A percentile compares a stretch with the other conserved stretches of the same genome.
These are phyloP conservation scores for Macrotus californicus DNA, from an alignment of 2,113 vertebrate genomes.

Conservation along the genomic window DNA sequence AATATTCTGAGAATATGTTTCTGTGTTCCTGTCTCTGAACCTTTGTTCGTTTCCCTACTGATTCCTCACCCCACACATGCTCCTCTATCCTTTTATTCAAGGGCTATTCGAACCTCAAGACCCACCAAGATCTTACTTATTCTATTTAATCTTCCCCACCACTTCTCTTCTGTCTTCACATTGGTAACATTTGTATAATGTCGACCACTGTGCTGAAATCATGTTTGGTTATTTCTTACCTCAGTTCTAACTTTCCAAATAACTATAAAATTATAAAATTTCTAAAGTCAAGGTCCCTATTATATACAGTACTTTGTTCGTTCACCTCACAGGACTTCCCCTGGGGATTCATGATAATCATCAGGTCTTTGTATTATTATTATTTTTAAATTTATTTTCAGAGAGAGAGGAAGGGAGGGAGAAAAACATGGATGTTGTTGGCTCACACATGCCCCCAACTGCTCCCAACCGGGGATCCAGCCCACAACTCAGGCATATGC, in stretches of 20 bases:
- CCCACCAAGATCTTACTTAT: not conserved
- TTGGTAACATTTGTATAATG: not conserved
- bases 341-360: not conserved
- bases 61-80: not conserved
- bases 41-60: not conserved
- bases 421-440: no score
- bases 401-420: no score
- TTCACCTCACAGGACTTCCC: not conserved
- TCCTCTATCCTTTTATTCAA: not conserved
- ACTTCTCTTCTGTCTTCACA: constrained; percentile 7
- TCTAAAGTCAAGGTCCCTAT: not conserved
- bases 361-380: not conserved
- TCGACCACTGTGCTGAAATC: not conserved
- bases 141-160: not conserved
- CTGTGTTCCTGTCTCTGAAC: not conserved
- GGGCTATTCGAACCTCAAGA: not conserved
- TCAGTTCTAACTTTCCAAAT: constrained; percentile 24
- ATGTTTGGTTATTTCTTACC: not conserved
- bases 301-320: not conserved
- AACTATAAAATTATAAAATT: not conserved
- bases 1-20: not conserved
- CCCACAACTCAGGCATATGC: no score
- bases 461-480: no score
- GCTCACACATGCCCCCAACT: no score
- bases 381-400: no score